Evolutionary conservation across 2,888 invertebrate genomes (phyloP).

Genomic region (Drosophila phalerata): DNA sequence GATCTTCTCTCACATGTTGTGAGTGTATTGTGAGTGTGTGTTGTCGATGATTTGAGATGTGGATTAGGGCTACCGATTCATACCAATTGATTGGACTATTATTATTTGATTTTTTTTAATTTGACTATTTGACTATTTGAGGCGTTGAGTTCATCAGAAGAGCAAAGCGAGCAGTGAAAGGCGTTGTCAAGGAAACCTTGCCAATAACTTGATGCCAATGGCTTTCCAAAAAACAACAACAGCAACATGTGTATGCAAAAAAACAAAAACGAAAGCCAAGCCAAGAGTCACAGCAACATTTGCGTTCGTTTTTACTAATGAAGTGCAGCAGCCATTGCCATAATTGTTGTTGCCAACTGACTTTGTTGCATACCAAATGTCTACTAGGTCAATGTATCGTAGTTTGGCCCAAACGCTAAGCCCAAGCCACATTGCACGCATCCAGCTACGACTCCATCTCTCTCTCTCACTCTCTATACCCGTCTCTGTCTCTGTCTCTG

Average conservation of each 20-base stretch:
- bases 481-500: no score
- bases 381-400: conserved; percentile 79
- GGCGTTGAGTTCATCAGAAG: conserved; percentile 24
- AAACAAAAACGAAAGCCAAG: conserved; percentile 77
- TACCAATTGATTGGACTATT: conserved; percentile 60
- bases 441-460: conserved; percentile 20
- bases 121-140: conserved; percentile 50
- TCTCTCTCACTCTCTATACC: not conserved
- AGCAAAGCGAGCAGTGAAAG: conserved; percentile 65
- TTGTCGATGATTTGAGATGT: conserved; percentile 31
- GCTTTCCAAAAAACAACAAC: conserved; percentile 63
- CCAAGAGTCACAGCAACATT: conserved; percentile 46
- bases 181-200: conserved; percentile 71
- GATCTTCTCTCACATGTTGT: conserved; percentile 19
- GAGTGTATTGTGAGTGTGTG: conserved; percentile 4
- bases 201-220: conserved; percentile 68
- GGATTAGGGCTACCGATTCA: conserved; percentile 63
- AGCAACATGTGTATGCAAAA: conserved; percentile 41
- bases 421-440: conserved; percentile 42
- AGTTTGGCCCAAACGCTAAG: conserved; percentile 43
- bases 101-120: conserved; percentile 73
- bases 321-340: conserved; percentile 54
- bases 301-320: conserved; percentile 74
- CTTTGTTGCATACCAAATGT: conserved; percentile 74
- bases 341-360: conserved; percentile 52